These are phyloP conservation scores for Dendrocopos noguchii DNA, from an alignment of 2,113 vertebrate genomes.

Conservation along the genomic window DNA sequence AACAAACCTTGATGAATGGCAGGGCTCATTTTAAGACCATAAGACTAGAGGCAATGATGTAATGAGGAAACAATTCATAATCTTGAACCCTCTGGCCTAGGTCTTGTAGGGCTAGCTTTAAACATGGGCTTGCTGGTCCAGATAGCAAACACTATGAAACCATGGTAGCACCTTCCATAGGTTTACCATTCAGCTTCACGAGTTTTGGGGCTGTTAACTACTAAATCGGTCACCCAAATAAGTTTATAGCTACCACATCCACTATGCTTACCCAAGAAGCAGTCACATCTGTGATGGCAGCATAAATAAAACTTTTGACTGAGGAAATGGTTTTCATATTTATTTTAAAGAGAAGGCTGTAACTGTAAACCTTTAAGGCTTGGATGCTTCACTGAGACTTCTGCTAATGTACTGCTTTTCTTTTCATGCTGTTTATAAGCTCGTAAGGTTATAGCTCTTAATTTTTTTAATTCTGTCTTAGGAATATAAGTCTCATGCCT, in stretches of 20 bases:
- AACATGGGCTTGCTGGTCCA: neutral
- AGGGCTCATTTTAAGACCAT: neutral
- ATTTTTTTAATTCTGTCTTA: neutral
- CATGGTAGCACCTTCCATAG: neutral
- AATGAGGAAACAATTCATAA: neutral
- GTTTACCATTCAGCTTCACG: neutral
- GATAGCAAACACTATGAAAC: neutral
- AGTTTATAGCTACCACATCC: neutral
- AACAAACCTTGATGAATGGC: conserved; percentile 33
- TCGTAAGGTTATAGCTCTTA: neutral
- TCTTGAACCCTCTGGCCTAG: neutral
- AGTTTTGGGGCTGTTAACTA: neutral
- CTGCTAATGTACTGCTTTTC: neutral
- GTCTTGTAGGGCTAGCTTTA: neutral
- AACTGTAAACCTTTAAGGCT: neutral
- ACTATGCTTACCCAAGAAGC: neutral
- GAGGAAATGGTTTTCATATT: neutral
- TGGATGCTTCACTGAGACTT: neutral
- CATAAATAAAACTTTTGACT: neutral
- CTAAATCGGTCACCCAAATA: neutral
- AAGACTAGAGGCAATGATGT: neutral
- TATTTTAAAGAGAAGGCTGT: neutral
- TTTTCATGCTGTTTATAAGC: neutral
- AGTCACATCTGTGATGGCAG: neutral
- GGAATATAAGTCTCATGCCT: neutral